Evolutionary conservation across 2,797 vertebrate species (phyloP), one percentile per base, ranked within the genome.

Genomic region (Argentina silus): DNA sequence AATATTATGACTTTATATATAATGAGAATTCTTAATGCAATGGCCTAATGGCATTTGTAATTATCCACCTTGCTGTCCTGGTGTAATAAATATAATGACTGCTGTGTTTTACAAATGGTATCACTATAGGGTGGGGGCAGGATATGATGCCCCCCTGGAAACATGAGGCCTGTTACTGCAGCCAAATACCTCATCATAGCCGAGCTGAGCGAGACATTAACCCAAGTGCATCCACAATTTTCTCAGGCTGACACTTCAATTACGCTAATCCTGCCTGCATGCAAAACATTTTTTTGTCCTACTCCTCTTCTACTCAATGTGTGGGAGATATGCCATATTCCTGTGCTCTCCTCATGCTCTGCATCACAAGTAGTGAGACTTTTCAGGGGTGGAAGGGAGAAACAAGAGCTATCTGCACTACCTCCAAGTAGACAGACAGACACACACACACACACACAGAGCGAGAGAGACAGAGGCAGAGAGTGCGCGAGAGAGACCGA

Each of bases 231-330:
- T 87, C 89, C 85, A 80, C 87, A 80, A 88, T 92, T 89, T 92
- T 93, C 90, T 91, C 88, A 91, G 90, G 86, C 90, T 91, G 90
- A 91, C 89, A 90, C 90, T 92, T 91, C 90, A 91, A 92, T 93
- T 92, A 92, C 86, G 85, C 89, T 91, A 92, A 93, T 92, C 92
- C 90, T 71, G 81, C 80, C 81, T 88, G 85, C 88, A 87, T 88
- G 78, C 81, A 85, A 84, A 90, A 86, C 70, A 73, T 44, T 12
- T 3, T 14, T 48, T 14, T 74, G 74, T 75, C 48, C 80, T 85
- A 78, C 12, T 45, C 21, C 81, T 83, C 72, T 88, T 69, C 73
- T 72, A 85, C 81, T 61, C 78, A 53, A 17, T 67, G 47, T 77
- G 78, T 80, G 86, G 88, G 89, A 91, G 79, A 86, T 70, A 48